phyloP scores from a whole-genome alignment of 2,113 vertebrate genomes.

The Copsychus sechellarum region DNA sequence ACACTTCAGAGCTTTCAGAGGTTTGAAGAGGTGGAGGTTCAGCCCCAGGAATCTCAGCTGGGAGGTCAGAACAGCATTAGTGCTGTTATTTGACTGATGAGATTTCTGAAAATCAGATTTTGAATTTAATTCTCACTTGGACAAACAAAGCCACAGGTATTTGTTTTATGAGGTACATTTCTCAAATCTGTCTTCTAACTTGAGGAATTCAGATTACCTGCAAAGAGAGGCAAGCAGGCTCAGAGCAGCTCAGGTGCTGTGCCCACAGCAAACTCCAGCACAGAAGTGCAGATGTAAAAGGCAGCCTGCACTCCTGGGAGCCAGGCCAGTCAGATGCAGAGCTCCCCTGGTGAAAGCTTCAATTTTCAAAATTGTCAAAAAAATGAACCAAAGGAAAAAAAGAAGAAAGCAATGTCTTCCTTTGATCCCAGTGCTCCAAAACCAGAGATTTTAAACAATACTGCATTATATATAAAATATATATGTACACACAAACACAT shows the following conservation, averaged over 20 bases:
- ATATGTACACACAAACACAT: not conserved
- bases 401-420: not conserved
- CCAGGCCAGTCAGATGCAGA: not conserved
- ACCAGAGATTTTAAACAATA: not conserved
- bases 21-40: not conserved
- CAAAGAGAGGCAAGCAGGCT: not conserved
- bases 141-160: not conserved
- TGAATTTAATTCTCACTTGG: not conserved
- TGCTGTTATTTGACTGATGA: not conserved
- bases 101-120: not conserved
- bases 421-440: not conserved
- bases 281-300: not conserved
- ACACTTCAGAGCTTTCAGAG: not conserved
- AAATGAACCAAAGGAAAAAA: not conserved
- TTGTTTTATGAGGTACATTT: conserved; percentile 1
- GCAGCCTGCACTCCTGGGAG: not conserved
- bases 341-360: not conserved
- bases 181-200: not conserved
- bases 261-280: not conserved
- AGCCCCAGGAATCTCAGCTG: not conserved
- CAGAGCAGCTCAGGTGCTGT: not conserved
- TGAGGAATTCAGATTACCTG: not conserved
- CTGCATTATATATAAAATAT: not conserved
- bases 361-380: not conserved
- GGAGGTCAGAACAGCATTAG: not conserved